phyloP scores from a whole-genome alignment of 2,797 vertebrate genomes.

The Orientallactaga sibirica region DNA sequence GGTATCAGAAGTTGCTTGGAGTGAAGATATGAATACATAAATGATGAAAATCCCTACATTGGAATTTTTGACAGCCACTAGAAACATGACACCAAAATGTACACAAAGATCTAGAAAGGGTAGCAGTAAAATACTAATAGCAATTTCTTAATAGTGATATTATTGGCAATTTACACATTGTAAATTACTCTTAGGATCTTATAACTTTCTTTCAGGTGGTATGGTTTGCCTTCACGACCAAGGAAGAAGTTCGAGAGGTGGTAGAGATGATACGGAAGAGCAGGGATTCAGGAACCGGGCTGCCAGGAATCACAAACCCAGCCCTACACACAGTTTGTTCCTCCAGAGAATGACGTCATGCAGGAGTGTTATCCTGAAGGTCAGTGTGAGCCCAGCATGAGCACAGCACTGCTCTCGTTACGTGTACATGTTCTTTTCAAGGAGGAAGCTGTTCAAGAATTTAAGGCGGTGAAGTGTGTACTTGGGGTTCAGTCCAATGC shows the following conservation, averaged over 20 bases:
- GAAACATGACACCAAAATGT: neutral
- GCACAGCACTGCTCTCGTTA: too few species aligned
- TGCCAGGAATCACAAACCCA: neutral
- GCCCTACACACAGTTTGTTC: neutral
- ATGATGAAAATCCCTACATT: neutral
- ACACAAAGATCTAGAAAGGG: constrained; percentile 33
- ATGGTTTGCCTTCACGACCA: neutral
- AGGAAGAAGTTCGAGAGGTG: neutral
- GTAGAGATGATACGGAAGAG: neutral
- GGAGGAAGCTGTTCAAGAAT: neutral
- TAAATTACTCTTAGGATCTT: neutral
- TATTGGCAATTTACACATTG: neutral
- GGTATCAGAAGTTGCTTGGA: neutral
- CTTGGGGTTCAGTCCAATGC: neutral
- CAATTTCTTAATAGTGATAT: neutral
- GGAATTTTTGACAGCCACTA: neutral
- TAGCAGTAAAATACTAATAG: neutral
- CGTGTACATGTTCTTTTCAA: neutral
- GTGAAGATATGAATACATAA: neutral
- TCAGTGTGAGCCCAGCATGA: fast-evolving
- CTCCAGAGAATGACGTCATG: neutral
- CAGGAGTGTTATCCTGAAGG: fast-evolving
- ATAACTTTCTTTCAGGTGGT: neutral
- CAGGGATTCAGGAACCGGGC: neutral
- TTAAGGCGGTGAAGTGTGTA: neutral